Percentiles rank a stretch among this genome's conserved stretches.
These are phyloP conservation scores for Pygathrix nemaeus DNA, from an alignment of 2,113 vertebrate species.

Conservation along the genomic window DNA sequence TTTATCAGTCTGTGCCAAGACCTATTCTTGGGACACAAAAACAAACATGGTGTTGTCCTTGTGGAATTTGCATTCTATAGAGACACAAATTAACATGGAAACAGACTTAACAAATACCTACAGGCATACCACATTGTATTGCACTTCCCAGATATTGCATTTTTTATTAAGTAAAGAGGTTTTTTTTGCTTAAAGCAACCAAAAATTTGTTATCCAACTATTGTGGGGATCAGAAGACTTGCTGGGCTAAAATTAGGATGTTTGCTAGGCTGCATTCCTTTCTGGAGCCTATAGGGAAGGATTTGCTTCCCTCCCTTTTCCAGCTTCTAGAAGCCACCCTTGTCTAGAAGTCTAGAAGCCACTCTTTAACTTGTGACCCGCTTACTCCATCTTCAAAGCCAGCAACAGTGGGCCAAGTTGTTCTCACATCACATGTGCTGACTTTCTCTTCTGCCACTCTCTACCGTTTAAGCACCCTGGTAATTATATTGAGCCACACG, in stretches of 20 bases:
- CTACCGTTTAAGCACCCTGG: no score
- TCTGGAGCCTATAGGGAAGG: background rate
- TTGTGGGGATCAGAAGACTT: background rate
- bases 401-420: no score
- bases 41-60: background rate
- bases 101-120: background rate
- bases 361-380: no score
- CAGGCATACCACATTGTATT: background rate
- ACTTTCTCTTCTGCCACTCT: no score
- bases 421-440: no score
- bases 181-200: no score
- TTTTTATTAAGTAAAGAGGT: background rate
- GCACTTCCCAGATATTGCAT: background rate
- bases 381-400: no score
- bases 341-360: no score
- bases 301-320: background rate
- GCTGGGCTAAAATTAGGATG: background rate
- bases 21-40: background rate
- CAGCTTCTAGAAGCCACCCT: background rate
- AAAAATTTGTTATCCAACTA: no score
- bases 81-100: constrained; percentile 44
- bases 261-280: background rate
- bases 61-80: constrained; percentile 4
- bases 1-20: background rate
- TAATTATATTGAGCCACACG: no score